A percentile compares a stretch with the other conserved stretches of the same genome.
Conservation (phyloP, 2,888 invertebrate genomes). For the Epirrhoe alternata region DNA sequence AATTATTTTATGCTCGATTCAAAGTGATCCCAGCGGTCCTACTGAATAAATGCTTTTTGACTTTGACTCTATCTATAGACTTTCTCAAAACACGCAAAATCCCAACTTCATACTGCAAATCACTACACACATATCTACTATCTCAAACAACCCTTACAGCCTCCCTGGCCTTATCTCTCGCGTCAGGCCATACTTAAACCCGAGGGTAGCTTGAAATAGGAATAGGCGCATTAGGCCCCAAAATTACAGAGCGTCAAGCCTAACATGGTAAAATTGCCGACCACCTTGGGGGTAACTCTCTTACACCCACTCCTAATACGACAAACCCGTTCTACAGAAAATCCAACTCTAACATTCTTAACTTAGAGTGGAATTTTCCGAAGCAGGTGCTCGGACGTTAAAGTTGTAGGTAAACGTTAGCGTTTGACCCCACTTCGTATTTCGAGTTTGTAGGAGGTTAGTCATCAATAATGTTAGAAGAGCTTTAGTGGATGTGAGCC, state of each 20-base stretch:
- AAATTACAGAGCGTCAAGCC: constrained; percentile 84
- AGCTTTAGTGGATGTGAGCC: constrained; percentile 68
- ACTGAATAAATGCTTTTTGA: no score
- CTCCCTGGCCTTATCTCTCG: constrained; percentile 70
- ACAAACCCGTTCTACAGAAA: constrained; percentile 2
- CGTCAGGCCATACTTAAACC: constrained; percentile 79
- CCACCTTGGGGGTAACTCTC: constrained; percentile 80
- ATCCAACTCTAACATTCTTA: constrained; percentile 12
- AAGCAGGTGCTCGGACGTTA: constrained; percentile 30
- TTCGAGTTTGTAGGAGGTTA: constrained; percentile 73
- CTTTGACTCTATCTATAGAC: neutral
- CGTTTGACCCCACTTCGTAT: constrained; percentile 83
- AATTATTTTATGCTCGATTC: no score
- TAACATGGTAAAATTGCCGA: constrained; percentile 83
- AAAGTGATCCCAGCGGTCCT: no score
- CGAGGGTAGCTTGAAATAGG: constrained; percentile 82
- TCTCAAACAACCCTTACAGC: constrained; percentile 44
- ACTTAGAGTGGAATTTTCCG: constrained; percentile 25
- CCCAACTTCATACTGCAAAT: constrained; percentile 40
- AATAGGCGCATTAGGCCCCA: constrained; percentile 84
- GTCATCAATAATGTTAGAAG: constrained; percentile 83
- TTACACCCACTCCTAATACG: constrained; percentile 56
- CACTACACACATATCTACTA: constrained; percentile 40
- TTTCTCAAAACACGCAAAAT: constrained; percentile 16
- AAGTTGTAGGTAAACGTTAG: constrained; percentile 66